phyloP scores from a whole-genome alignment of 2,797 vertebrate species.

The Anomalospiza imberbis region DNA sequence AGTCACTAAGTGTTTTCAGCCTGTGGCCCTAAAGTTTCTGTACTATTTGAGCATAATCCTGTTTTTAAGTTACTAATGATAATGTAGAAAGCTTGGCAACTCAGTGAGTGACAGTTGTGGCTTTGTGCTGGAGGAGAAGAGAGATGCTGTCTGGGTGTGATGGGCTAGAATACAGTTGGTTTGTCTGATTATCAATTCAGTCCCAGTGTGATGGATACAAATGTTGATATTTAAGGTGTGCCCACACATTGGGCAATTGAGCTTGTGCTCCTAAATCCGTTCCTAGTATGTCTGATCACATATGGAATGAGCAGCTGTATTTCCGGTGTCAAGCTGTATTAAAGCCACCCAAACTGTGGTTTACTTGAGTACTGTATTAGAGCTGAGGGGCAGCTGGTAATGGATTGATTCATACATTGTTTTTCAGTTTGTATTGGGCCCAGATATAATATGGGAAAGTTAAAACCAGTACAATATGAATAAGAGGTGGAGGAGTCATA shows the following conservation, averaged over 20 bases:
- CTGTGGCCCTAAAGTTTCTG: background rate
- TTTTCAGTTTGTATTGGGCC: background rate
- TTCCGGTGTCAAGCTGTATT: background rate
- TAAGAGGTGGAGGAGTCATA: background rate
- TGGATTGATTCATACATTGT: background rate
- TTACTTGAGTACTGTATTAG: background rate
- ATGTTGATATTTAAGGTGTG: background rate
- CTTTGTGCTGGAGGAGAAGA: background rate
- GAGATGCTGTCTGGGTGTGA: background rate
- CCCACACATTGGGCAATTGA: background rate
- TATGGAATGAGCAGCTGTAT: background rate
- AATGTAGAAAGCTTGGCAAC: background rate
- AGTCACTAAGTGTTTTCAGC: background rate
- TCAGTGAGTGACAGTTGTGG: background rate
- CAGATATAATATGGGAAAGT: background rate
- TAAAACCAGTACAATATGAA: background rate
- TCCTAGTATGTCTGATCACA: background rate
- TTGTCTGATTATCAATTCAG: background rate
- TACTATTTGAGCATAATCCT: background rate
- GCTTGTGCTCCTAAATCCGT: background rate
- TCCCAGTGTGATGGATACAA: background rate
- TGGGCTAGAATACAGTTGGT: background rate
- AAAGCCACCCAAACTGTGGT: background rate
- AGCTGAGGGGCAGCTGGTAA: background rate
- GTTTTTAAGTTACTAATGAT: background rate